These are phyloP conservation scores for Cheilosia grossa DNA, from an alignment of 2,888 invertebrate genomes.

Conservation along the genomic window DNA sequence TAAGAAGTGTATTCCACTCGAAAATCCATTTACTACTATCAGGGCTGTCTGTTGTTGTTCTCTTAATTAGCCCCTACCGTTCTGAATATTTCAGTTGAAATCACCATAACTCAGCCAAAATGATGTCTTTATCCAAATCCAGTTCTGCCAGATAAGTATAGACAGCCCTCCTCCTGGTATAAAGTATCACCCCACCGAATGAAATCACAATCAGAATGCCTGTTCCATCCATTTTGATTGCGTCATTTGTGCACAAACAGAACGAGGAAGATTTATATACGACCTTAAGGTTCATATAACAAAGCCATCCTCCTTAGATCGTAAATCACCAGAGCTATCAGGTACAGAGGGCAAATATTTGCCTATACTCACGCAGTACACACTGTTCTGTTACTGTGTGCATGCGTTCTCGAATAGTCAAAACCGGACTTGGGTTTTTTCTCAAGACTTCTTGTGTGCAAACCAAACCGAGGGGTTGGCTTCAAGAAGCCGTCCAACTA, in stretches of 20 bases:
- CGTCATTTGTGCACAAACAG: neutral
- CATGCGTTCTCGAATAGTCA: neutral
- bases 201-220: slow-evolving; percentile 31
- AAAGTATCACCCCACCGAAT: slow-evolving; percentile 2
- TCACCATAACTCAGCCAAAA: slow-evolving; percentile 52
- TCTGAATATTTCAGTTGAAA: slow-evolving; percentile 37
- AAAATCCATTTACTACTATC: slow-evolving; percentile 10
- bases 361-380: neutral
- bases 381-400: neutral
- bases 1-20: slow-evolving; percentile 4
- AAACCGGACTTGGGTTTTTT: slow-evolving; percentile 67
- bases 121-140: slow-evolving; percentile 55
- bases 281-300: neutral
- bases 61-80: slow-evolving; percentile 22
- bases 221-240: slow-evolving; percentile 54
- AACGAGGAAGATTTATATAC: neutral
- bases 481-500: slow-evolving; percentile 14
- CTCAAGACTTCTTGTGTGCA: slow-evolving; percentile 2
- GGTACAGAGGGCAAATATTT: neutral
- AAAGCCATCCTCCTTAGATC: slow-evolving; percentile 23
- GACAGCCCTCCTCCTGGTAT: neutral
- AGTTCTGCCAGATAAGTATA: slow-evolving; percentile 22
- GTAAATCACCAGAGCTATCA: slow-evolving; percentile 33
- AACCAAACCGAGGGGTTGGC: slow-evolving; percentile 44
- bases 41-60: neutral